These are phyloP conservation scores for Drosophila burlai DNA, from an alignment of 1,140 invertebrate species.

Conservation along the genomic window DNA sequence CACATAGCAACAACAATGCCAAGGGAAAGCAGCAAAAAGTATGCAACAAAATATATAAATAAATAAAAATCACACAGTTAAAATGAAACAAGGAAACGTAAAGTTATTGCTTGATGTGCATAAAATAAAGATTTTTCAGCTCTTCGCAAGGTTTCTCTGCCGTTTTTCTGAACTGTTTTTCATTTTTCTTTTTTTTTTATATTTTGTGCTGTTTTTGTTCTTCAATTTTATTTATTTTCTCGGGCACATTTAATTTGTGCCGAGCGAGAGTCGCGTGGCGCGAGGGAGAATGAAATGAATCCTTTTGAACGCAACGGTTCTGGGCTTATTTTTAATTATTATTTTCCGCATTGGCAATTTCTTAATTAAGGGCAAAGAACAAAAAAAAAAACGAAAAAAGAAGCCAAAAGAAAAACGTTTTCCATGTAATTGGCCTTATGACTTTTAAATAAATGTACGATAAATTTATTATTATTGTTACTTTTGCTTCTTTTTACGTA, in stretches of 20 bases:
- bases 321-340: constrained; percentile 78
- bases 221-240: constrained; percentile 48
- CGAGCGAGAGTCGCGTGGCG: not conserved
- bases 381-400: not conserved
- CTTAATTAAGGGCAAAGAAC: constrained; percentile 66
- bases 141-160: constrained; percentile 38
- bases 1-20: constrained; percentile 27
- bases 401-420: constrained; percentile 9
- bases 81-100: constrained; percentile 33
- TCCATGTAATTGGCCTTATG: constrained; percentile 68
- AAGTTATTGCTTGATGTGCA: constrained; percentile 49
- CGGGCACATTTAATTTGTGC: constrained; percentile 54
- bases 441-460: constrained; percentile 78
- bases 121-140: constrained; percentile 69
- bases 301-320: constrained; percentile 51
- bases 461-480: constrained; percentile 56
- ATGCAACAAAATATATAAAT: constrained; percentile 2
- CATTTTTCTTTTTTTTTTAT: not conserved
- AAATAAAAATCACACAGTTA: constrained; percentile 17
- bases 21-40: constrained; percentile 39
- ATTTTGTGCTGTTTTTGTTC: constrained; percentile 4
- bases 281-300: constrained; percentile 34
- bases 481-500: constrained; percentile 11
- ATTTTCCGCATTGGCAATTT: constrained; percentile 80
- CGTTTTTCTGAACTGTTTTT: constrained; percentile 4